phyloP scores from a whole-genome alignment of 2,113 vertebrate species.

The Triplophysa siluroides region DNA sequence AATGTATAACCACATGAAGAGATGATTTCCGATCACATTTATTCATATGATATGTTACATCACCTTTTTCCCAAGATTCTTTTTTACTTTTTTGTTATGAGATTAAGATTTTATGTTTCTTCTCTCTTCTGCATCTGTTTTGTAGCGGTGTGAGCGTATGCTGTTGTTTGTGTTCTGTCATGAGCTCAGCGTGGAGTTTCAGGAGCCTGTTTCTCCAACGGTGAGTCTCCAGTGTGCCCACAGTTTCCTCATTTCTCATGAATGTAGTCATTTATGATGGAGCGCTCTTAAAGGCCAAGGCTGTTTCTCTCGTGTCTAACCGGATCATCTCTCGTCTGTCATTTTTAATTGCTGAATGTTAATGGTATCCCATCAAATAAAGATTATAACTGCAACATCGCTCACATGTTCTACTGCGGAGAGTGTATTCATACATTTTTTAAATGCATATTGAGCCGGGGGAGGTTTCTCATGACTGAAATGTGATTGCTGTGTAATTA shows the following conservation, averaged over 20 bases:
- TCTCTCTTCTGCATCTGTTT: conserved; percentile 33
- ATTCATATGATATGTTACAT: background rate
- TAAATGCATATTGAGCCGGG: conserved; percentile 4
- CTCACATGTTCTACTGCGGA: background rate
- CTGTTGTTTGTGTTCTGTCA: conserved; percentile 95
- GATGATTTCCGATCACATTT: too few relatives aligned
- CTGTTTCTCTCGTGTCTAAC: background rate
- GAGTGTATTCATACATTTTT: conserved; percentile 7
- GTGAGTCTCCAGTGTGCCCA: conserved; percentile 76
- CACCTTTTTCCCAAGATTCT: background rate
- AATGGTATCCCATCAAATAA: background rate
- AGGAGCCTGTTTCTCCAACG: conserved; percentile 90
- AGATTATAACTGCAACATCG: background rate
- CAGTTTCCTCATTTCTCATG: conserved; percentile 14
- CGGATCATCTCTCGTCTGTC: background rate
- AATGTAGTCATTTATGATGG: background rate
- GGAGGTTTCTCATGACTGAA: background rate
- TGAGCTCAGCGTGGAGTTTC: conserved; percentile 95
- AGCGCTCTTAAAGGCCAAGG: background rate
- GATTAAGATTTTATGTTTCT: background rate
- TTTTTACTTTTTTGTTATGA: background rate
- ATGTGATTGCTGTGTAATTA: background rate
- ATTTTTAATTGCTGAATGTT: conserved; percentile 6
- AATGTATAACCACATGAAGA: too few relatives aligned
- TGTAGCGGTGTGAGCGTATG: conserved; percentile 94